Evolutionary conservation across 2,797 vertebrate genomes (phyloP).

Genomic region (Chaetophractus vellerosus): DNA sequence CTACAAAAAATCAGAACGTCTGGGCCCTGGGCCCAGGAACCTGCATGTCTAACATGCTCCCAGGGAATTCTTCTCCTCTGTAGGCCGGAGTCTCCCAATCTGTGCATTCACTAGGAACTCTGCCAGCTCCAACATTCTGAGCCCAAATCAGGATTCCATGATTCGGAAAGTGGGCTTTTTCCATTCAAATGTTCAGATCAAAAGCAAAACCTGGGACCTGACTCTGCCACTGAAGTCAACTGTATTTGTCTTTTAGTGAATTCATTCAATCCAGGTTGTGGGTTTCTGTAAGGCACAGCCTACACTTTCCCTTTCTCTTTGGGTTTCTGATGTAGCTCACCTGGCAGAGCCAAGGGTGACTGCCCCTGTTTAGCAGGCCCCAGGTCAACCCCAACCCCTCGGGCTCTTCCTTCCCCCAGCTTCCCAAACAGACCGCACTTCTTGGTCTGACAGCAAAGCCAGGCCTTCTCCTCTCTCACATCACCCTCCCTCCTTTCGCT

Average conservation of each 20-base stretch:
- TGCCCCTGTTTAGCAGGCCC: not conserved
- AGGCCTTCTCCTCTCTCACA: not conserved
- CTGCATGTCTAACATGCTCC: not conserved
- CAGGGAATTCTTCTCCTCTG: not conserved
- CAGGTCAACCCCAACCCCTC: not conserved
- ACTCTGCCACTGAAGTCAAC: not conserved
- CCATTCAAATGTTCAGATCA: not conserved
- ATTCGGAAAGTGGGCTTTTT: not conserved
- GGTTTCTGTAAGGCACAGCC: not conserved
- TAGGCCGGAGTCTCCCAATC: not conserved
- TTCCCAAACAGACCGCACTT: not conserved
- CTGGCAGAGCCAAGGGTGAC: not conserved
- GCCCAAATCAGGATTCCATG: not conserved
- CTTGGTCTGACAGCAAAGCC: not conserved
- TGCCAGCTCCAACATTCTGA: not conserved
- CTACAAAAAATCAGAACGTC: not conserved
- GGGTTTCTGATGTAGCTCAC: not conserved
- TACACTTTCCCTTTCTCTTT: not conserved
- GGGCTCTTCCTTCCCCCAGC: fast-evolving
- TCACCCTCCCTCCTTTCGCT: not conserved
- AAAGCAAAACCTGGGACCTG: not conserved
- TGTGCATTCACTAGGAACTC: not conserved
- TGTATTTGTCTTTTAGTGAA: not conserved
- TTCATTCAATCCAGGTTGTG: not conserved
- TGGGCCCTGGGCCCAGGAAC: not conserved